Percentiles rank a stretch among this genome's conserved stretches.
These are phyloP conservation scores for Chlorops oryzae DNA, from an alignment of 1,140 invertebrate species.

Conservation along the genomic window DNA sequence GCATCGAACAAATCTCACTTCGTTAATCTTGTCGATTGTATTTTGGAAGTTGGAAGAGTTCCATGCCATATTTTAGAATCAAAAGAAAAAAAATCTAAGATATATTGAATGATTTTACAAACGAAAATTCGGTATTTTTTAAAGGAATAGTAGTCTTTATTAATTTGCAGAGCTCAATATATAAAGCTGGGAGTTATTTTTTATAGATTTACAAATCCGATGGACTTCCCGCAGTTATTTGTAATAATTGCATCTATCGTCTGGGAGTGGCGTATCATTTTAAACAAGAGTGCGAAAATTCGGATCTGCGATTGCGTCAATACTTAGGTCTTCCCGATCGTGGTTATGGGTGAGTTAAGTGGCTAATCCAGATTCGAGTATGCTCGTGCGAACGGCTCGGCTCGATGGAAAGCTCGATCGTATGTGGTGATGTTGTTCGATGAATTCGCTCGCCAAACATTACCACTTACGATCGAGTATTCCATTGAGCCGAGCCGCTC, in stretches of 20 bases:
- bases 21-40: too few relatives aligned
- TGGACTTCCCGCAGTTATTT: slow-evolving; percentile 59
- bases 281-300: slow-evolving; percentile 60
- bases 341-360: slow-evolving; percentile 20
- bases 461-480: too few relatives aligned
- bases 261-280: slow-evolving; percentile 62
- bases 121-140: slow-evolving; percentile 5
- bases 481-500: too few relatives aligned
- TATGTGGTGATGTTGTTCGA: too few relatives aligned
- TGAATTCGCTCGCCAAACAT: too few relatives aligned
- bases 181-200: slow-evolving; percentile 11
- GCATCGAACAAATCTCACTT: too few relatives aligned
- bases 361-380: too few relatives aligned
- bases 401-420: too few relatives aligned
- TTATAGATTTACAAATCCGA: slow-evolving; percentile 56
- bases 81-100: slow-evolving; percentile 1
- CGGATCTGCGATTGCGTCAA: slow-evolving; percentile 56
- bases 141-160: background rate
- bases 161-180: background rate
- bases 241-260: slow-evolving; percentile 60
- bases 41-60: too few relatives aligned
- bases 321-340: slow-evolving; percentile 52
- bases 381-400: too few relatives aligned
- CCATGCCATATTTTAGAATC: too few relatives aligned
- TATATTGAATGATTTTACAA: slow-evolving; percentile 7